Base-by-base conservation (phyloP, 2,888 invertebrate species). In the Hypolimnas misippus region DNA sequence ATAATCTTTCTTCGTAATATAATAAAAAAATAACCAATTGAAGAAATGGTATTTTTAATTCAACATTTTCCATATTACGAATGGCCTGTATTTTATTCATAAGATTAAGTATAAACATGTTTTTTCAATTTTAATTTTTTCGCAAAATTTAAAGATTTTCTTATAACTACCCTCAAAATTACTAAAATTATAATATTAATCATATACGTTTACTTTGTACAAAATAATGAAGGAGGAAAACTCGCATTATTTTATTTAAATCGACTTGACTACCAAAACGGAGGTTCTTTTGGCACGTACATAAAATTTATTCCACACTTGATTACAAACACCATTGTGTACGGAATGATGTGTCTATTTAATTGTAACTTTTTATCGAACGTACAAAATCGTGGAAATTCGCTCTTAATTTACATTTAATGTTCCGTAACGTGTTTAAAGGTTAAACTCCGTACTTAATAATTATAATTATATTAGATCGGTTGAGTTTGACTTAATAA, bases 321-420 rank as follows among this genome's bases (percentile, higher is more conserved):
- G 62, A 53, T 52, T 40, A 57, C 52, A 38, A 40, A 58, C 49
- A 16, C 42, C 53, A 58, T 63, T 58, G 57, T 57, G 52, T 60
- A 38, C 19, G 8, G 49, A 57, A 57, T 50, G 16, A 58, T 63
- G 40, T n/a, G 49, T 50, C 21, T 49, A 62, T 54, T 54, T 31
- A 53, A 50, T 61, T 52, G 62, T 61, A 14, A 10, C 14, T 55
- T 56, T 55, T 56, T 16, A 33, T 40, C 12, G 29, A 6, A 33
- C 17, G 14, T 17, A 49, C n/a, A 49, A 46, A 21, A 46, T 12
- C 44, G 44, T 49, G 8, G 14, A 49, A 49, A 25, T 29, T 14
- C 35, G 35, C 35, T 14, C n/a, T 19, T n/a, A 49, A 49, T 25
- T 29, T 29, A 49, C 49, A 5, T 29, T 49, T 49, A 29, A 49